Conservation (phyloP, 2,888 invertebrate species). For the Lasius fuliginosus region DNA sequence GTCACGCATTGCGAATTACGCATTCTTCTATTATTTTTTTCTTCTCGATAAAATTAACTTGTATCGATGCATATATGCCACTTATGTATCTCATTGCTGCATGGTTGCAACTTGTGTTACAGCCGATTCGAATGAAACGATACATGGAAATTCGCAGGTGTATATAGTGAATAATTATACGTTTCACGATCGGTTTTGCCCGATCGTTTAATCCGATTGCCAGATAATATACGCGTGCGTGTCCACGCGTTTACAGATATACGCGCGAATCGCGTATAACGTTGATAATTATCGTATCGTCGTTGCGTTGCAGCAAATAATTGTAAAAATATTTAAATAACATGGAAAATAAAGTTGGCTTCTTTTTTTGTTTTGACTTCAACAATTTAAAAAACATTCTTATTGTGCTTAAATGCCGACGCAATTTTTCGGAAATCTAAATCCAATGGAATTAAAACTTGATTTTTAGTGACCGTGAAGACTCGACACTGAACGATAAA, state of each 20-base stretch:
- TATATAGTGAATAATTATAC: conserved; percentile 28
- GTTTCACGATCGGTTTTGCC: conserved; percentile 50
- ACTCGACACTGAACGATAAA: neutral
- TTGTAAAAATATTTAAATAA: neutral
- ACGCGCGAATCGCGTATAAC: neutral
- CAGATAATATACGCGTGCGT: neutral
- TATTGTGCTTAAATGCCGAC: conserved; percentile 6
- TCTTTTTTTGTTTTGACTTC: neutral
- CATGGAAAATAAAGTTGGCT: neutral
- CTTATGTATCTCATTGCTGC: neutral
- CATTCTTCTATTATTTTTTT: neutral
- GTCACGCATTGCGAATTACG: neutral
- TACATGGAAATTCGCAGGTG: conserved; percentile 28
- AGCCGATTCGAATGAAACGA: conserved; percentile 4
- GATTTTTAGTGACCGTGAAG: conserved; percentile 11
- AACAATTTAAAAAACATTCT: neutral
- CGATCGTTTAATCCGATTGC: neutral
- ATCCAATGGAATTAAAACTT: conserved; percentile 16
- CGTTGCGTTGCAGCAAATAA: neutral
- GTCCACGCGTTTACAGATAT: neutral
- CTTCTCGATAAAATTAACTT: neutral
- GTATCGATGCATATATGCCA: neutral
- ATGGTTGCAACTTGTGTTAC: conserved; percentile 38
- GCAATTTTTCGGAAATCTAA: conserved; percentile 53
- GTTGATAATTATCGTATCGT: neutral